phyloP scores from a whole-genome alignment of 2,888 invertebrate genomes.

The Caenorhabditis becei region DNA sequence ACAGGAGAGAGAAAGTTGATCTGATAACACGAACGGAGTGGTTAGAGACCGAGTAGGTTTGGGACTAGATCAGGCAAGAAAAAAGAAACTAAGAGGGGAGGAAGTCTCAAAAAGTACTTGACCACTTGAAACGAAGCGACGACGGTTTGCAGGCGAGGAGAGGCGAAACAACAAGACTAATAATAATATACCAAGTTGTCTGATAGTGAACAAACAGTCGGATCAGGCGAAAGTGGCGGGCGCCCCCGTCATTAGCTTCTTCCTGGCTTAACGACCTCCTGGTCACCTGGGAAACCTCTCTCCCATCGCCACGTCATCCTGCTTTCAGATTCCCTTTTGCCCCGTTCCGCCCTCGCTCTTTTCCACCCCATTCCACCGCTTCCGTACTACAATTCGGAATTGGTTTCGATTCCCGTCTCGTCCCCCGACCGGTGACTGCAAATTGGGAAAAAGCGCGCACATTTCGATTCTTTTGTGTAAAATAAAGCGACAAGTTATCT shows the following conservation, averaged over 20 bases:
- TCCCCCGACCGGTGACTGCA: background rate
- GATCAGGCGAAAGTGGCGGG: constrained; percentile 50
- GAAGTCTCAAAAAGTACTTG: constrained; percentile 12
- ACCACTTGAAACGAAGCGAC: constrained; percentile 9
- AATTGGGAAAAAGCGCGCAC: constrained; percentile 45
- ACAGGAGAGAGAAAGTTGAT: constrained; percentile 42
- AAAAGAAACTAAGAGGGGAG: constrained; percentile 7
- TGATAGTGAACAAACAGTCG: constrained; percentile 53
- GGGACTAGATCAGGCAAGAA: constrained; percentile 13
- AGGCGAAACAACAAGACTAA: constrained; percentile 12
- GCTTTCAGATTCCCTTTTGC: background rate
- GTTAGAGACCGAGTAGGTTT: constrained; percentile 11
- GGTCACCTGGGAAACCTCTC: constrained; percentile 44
- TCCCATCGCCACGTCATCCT: constrained; percentile 16
- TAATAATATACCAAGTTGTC: constrained; percentile 24
- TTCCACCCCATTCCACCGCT: constrained; percentile 35
- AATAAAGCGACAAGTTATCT: constrained; percentile 55
- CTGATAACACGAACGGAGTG: constrained; percentile 41
- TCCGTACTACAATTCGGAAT: constrained; percentile 44
- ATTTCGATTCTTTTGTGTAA: constrained; percentile 57
- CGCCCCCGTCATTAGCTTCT: constrained; percentile 35
- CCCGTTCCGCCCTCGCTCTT: constrained; percentile 16
- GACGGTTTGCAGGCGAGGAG: background rate
- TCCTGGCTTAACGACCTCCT: constrained; percentile 34
- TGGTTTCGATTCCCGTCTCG: constrained; percentile 33